phyloP scores from a whole-genome alignment of 2,113 vertebrate genomes.

The Melanerpes aurifrons region DNA sequence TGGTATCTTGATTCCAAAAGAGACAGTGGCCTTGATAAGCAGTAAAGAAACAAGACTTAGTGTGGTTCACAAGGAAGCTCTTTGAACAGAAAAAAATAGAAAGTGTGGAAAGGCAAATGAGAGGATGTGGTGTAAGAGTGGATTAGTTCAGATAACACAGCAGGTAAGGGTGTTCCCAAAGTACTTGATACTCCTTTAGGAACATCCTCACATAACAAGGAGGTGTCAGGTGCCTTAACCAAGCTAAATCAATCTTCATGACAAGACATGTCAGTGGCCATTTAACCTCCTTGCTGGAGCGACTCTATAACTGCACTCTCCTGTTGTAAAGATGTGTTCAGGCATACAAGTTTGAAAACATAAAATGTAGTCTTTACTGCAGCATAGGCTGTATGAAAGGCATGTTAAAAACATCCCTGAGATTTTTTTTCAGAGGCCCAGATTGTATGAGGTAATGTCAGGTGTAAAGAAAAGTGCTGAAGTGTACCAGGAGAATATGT shows the following conservation, averaged over 20 bases:
- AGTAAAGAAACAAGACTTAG: neutral
- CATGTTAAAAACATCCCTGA: neutral
- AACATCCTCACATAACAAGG: neutral
- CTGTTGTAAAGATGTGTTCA: neutral
- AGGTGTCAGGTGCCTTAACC: neutral
- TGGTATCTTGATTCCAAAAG: neutral
- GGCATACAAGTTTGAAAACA: neutral
- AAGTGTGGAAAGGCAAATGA: neutral
- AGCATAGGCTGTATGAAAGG: neutral
- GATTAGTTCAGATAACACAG: neutral
- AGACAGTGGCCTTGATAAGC: neutral
- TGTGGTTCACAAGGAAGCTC: neutral
- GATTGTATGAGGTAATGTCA: neutral
- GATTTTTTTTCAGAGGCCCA: neutral
- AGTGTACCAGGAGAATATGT: neutral
- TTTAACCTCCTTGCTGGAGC: neutral
- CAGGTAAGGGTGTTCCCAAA: neutral
- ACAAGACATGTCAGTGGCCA: neutral
- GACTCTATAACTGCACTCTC: neutral
- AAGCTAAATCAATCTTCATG: neutral
- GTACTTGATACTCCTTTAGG: neutral
- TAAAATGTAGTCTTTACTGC: neutral
- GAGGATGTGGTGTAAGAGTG: neutral
- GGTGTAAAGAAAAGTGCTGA: neutral
- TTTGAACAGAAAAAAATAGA: neutral